Evolutionary conservation across 2,797 vertebrate species (phyloP).

Genomic region (Protosalanx chinensis): DNA sequence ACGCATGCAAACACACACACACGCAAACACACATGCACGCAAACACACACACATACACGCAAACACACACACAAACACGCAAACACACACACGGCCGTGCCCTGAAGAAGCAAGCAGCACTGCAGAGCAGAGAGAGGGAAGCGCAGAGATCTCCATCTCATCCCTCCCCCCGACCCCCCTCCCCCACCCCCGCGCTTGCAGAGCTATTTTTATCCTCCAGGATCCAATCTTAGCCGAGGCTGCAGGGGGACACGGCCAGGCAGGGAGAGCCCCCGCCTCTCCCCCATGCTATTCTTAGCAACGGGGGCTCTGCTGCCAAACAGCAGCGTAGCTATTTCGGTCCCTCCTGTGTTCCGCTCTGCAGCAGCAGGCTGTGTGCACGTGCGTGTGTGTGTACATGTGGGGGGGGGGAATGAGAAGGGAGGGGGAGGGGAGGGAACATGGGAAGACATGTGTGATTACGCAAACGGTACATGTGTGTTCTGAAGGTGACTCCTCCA

Average conservation of each 20-base stretch:
- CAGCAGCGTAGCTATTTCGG: conserved; percentile 68
- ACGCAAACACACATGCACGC: background rate
- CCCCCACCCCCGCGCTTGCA: conserved; percentile 24
- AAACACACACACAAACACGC: background rate
- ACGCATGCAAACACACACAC: conserved; percentile 2
- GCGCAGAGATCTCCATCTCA: background rate
- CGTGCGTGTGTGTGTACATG: conserved; percentile 9
- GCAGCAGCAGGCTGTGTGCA: conserved; percentile 29
- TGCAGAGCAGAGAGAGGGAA: background rate
- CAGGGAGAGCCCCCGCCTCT: conserved; percentile 68
- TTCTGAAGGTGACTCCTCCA: conserved; percentile 5
- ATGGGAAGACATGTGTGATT: conserved; percentile 11
- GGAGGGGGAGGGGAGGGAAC: conserved; percentile 18
- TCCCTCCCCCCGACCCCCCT: background rate
- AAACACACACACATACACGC: conserved; percentile 13
- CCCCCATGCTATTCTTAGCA: conserved; percentile 72
- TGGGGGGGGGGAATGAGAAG: conserved; percentile 3
- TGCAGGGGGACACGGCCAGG: conserved; percentile 62
- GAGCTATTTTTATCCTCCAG: conserved; percentile 72
- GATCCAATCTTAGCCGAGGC: conserved; percentile 75
- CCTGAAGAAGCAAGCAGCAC: background rate
- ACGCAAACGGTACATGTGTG: conserved; percentile 30
- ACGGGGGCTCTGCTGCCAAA: conserved; percentile 54
- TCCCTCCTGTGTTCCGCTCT: conserved; percentile 41
- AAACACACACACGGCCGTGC: conserved; percentile 17